Conservation (phyloP, 1,140 invertebrate species). For the Venustaconcha ellipsiformis region DNA sequence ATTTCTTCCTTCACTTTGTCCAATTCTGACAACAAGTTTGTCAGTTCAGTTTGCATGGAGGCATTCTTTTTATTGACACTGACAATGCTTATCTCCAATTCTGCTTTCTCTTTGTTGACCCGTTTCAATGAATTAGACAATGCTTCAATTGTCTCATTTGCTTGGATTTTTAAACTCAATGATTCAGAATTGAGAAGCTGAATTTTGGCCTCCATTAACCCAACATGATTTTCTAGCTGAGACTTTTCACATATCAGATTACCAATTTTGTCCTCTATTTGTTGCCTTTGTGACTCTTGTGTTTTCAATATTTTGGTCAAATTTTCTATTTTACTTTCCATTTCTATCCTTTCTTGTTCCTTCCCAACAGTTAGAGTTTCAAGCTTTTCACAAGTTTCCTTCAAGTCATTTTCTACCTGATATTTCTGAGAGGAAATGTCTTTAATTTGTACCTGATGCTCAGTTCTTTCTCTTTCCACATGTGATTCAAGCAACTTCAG, state of each 20-base stretch:
- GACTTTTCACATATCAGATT: conserved; percentile 30
- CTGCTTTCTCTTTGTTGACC: conserved; percentile 13
- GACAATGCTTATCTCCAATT: conserved; percentile 2
- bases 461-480: conserved; percentile 17
- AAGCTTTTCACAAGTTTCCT: conserved; percentile 12
- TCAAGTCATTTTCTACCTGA: conserved; percentile 10
- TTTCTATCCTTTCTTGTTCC: conserved; percentile 9
- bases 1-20: conserved; percentile 11
- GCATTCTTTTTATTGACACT: conserved; percentile 15
- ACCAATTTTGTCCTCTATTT: conserved; percentile 26
- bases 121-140: conserved; percentile 10
- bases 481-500: conserved; percentile 14
- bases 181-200: conserved; percentile 22
- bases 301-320: conserved; percentile 12
- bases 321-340: conserved; percentile 10
- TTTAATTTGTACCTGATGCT: conserved; percentile 11
- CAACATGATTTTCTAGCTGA: conserved; percentile 19
- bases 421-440: conserved; percentile 6
- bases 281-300: conserved; percentile 15
- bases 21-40: conserved; percentile 24
- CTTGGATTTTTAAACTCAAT: conserved; percentile 7
- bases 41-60: conserved; percentile 16
- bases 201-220: conserved; percentile 21
- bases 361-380: conserved; percentile 11
- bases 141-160: conserved; percentile 17